Percentiles rank a stretch among this genome's conserved stretches.
Evolutionary conservation across 2,888 invertebrate species (phyloP).

Genomic region (Zaprionus bogoriensis): DNA sequence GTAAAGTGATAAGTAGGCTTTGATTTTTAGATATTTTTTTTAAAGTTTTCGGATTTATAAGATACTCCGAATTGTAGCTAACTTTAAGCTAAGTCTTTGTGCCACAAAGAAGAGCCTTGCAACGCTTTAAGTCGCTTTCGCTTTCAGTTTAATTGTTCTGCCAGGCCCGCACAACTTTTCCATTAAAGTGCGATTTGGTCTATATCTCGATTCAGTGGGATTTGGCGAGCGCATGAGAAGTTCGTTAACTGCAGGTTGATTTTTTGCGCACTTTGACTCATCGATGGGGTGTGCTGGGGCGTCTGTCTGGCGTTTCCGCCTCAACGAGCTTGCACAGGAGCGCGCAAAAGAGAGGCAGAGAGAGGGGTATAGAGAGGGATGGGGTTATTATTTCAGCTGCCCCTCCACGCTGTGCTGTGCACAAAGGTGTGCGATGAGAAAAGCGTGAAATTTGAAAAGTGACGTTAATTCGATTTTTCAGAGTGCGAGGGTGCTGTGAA

Average conservation of each 20-base stretch:
- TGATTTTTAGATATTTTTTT: too few relatives aligned
- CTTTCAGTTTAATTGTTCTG: too few relatives aligned
- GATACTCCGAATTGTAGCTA: too few relatives aligned
- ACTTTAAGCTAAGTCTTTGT: too few relatives aligned
- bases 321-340: slow-evolving; percentile 34
- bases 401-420: neutral
- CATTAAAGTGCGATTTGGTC: too few relatives aligned
- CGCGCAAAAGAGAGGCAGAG: neutral
- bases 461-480: slow-evolving; percentile 67
- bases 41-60: too few relatives aligned
- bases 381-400: neutral
- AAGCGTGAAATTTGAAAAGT: slow-evolving; percentile 70
- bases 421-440: slow-evolving; percentile 35
- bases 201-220: neutral
- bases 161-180: too few relatives aligned
- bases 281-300: slow-evolving; percentile 39
- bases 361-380: neutral
- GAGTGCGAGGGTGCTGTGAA: slow-evolving; percentile 15
- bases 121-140: too few relatives aligned
- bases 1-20: too few relatives aligned
- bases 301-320: slow-evolving; percentile 43
- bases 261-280: slow-evolving; percentile 20
- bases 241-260: slow-evolving; percentile 11
- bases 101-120: too few relatives aligned
- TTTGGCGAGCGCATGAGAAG: slow-evolving; percentile 10